A percentile compares a stretch with the other conserved stretches of the same genome.
Evolutionary conservation across 2,797 vertebrate genomes (phyloP).

Genomic region (Menidia menidia): DNA sequence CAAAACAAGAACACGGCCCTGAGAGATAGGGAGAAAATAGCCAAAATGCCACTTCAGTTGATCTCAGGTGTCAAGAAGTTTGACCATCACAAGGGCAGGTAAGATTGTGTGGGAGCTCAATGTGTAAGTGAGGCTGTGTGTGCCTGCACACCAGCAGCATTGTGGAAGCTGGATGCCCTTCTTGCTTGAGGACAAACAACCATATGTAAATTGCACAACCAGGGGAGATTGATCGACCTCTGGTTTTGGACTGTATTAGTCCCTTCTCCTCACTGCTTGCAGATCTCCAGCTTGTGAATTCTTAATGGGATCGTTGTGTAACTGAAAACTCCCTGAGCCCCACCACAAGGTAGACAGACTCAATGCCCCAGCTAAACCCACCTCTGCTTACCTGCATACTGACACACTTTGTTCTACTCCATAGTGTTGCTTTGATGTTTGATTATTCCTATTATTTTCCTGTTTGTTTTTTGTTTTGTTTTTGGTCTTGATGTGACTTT

Average conservation of each 20-base stretch:
- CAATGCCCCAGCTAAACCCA: background rate
- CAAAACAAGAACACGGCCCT: conserved; percentile 33
- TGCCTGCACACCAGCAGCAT: background rate
- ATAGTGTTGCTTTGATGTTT: background rate
- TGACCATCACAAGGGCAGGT: conserved; percentile 45
- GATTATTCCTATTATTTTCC: background rate
- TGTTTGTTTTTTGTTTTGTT: background rate
- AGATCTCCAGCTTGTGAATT: conserved; percentile 45
- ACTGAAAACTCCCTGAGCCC: conserved; percentile 36
- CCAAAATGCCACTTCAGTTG: conserved; percentile 48
- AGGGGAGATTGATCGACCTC: conserved; percentile 42
- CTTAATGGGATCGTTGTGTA: conserved; percentile 47
- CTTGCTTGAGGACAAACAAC: conserved; percentile 13
- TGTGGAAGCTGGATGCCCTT: conserved; percentile 18
- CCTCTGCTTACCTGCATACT: conserved; percentile 12
- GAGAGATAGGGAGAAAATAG: conserved; percentile 30
- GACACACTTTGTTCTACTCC: background rate
- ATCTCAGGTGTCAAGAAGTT: conserved; percentile 45
- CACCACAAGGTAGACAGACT: conserved; percentile 26
- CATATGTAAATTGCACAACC: conserved; percentile 30
- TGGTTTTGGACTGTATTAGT: conserved; percentile 40
- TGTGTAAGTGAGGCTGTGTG: conserved; percentile 1
- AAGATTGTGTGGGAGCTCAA: conserved; percentile 34
- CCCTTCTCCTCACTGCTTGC: conserved; percentile 10
- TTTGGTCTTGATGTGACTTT: too few relatives aligned